Percentiles rank a stretch among this genome's conserved stretches.
phyloP scores from a whole-genome alignment of 2,113 vertebrate species.

The Semnornis frantzii region DNA sequence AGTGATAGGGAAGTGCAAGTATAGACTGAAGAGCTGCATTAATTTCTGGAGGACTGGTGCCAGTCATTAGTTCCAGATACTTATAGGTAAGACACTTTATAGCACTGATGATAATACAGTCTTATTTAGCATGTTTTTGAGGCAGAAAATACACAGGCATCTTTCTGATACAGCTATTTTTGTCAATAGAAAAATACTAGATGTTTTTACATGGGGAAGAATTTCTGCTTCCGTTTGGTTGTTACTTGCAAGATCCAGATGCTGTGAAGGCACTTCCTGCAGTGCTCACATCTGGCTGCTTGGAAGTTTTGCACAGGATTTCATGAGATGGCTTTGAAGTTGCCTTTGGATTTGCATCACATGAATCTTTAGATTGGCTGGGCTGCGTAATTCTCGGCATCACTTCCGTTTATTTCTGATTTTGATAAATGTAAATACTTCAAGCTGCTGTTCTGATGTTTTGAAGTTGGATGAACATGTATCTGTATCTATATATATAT shows the following conservation, averaged over 20 bases:
- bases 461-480: background rate
- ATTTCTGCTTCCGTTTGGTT: slow-evolving; percentile 22
- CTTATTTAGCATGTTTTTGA: background rate
- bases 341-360: slow-evolving; percentile 34
- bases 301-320: background rate
- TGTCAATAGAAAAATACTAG: background rate
- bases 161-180: background rate
- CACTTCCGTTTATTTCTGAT: slow-evolving; percentile 43
- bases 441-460: slow-evolving; percentile 34
- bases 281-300: slow-evolving; percentile 39
- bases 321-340: slow-evolving; percentile 61
- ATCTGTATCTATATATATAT: background rate
- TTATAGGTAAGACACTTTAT: background rate
- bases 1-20: background rate
- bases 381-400: background rate
- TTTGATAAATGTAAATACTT: slow-evolving; percentile 44
- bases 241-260: slow-evolving; percentile 13
- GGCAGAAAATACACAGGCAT: rapidly evolving
- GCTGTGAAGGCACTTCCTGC: slow-evolving; percentile 6
- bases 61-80: background rate
- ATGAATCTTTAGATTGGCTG: background rate
- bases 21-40: rapidly evolving
- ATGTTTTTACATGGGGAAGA: background rate
- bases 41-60: background rate
- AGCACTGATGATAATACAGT: background rate